Base-by-base conservation (phyloP, 2,888 invertebrate genomes). In the Drosophila planitibia region DNA sequence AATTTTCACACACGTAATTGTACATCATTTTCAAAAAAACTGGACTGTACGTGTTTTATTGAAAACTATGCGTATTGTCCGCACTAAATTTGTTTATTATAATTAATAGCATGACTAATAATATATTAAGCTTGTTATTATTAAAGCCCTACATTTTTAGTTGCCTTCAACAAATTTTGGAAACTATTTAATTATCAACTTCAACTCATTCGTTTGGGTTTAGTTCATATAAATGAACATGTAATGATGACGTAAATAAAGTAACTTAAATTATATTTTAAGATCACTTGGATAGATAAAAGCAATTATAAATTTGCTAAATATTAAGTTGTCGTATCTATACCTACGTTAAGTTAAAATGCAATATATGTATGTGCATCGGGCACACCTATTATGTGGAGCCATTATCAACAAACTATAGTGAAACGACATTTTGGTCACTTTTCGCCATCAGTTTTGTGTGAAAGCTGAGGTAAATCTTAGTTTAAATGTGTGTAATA, bases 401-500 rank as follows among this genome's bases (percentile, higher is more conserved):
- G n/a, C 25, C 28, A 54, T 49, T 62, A 52, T 5, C 39, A 49
- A n/a, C 19, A 49, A 79, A 44, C 52, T 65, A 37, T 28, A 16
- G 4, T 4, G 35, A n/a, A n/a, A 67, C 39, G 76, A 75, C 66
- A 75, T 30, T 70, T 70, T 32, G 39, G 55, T 79, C 59, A 79
- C 55, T 57, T 60, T 60, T 52, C n/a, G 51, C 52, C 62, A 62
- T 66, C 54, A 59, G 47, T 72, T 72, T 52, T 64, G 39, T 44
- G 28, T 22, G 28, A 25, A 19, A 22, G 52, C 54, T 28, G 22
- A 32, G 49, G 57, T 66, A 59, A 70, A 66, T 63, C 63, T 51
- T n/a, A 37, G 52, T 51, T 63, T 39, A 70, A 69, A 54, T 73
- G 70, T 67, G 30, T 61, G 66, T 41, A 33, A 72, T 70, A 88